A percentile compares a stretch with the other conserved stretches of the same genome.
Conservation (phyloP, 2,797 vertebrate genomes). For the Huso huso region DNA sequence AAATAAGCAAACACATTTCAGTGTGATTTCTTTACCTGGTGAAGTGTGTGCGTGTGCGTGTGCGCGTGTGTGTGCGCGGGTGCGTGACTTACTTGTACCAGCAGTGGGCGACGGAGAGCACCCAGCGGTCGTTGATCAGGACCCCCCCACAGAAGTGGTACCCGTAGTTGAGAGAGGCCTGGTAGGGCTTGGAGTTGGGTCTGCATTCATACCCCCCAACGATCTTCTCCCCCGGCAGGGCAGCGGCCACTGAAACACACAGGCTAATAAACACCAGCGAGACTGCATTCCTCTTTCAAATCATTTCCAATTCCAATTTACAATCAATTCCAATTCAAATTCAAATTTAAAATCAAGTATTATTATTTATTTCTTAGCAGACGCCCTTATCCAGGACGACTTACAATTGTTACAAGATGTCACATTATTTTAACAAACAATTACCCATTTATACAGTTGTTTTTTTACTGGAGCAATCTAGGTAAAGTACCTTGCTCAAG, state of each 20-base stretch:
- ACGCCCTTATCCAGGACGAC: too few species aligned
- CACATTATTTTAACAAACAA: too few species aligned
- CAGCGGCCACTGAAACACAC: constrained; percentile 42
- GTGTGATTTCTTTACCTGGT: background rate
- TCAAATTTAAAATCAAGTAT: too few species aligned
- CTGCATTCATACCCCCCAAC: constrained; percentile 50
- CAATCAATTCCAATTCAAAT: too few species aligned
- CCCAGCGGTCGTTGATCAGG: constrained; percentile 54
- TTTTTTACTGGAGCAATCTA: too few species aligned
- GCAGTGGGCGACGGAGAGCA: constrained; percentile 62
- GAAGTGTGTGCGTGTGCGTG: too few species aligned
- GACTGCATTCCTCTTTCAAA: too few species aligned
- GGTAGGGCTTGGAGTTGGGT: constrained; percentile 49
- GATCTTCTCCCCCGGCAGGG: constrained; percentile 43
- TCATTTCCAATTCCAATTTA: too few species aligned
- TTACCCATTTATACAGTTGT: too few species aligned
- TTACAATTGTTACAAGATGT: too few species aligned
- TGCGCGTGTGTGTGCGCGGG: background rate
- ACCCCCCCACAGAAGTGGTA: constrained; percentile 57
- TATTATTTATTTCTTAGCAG: too few species aligned
- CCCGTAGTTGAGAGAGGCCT: constrained; percentile 56
- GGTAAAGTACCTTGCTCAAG: too few species aligned
- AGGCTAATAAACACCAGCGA: background rate
- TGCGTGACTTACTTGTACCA: constrained; percentile 54
- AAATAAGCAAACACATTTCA: background rate